Conservation (phyloP, 1,140 invertebrate genomes). For the Caenorhabditis latens region DNA sequence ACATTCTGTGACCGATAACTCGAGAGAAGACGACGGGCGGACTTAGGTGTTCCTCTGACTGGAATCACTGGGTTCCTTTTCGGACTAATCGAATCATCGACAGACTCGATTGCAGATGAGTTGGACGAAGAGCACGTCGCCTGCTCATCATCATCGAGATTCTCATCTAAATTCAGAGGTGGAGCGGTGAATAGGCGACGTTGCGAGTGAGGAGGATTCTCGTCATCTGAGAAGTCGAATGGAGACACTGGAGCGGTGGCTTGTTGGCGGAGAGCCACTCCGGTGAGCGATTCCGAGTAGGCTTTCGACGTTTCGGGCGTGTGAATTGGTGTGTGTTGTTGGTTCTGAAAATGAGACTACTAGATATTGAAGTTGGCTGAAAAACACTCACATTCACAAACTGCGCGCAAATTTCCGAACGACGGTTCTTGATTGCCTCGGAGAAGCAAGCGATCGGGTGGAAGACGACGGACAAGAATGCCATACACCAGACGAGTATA, state of each 20-base stretch:
- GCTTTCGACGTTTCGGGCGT: not conserved
- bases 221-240: conserved; percentile 13
- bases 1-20: not conserved
- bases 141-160: conserved; percentile 12
- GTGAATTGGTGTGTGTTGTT: conserved; percentile 36
- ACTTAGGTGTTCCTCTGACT: conserved; percentile 18
- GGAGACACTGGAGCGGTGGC: not conserved
- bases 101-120: conserved; percentile 20
- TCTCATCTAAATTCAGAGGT: conserved; percentile 11
- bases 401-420: not conserved
- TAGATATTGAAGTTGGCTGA: too few species aligned
- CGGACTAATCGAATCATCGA: not conserved
- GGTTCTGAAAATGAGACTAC: not conserved
- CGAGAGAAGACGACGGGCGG: not conserved
- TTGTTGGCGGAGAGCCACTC: conserved; percentile 5
- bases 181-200: conserved; percentile 33
- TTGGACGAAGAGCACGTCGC: conserved; percentile 30
- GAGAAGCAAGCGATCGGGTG: not conserved
- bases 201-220: conserved; percentile 34
- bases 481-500: conserved; percentile 23
- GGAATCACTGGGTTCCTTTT: not conserved
- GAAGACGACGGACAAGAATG: conserved; percentile 9
- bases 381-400: not conserved
- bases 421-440: not conserved
- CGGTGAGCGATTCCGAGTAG: conserved; percentile 13